Evolutionary conservation across 1,140 invertebrate genomes (phyloP).

Genomic region (Hypsibius dujardini): DNA sequence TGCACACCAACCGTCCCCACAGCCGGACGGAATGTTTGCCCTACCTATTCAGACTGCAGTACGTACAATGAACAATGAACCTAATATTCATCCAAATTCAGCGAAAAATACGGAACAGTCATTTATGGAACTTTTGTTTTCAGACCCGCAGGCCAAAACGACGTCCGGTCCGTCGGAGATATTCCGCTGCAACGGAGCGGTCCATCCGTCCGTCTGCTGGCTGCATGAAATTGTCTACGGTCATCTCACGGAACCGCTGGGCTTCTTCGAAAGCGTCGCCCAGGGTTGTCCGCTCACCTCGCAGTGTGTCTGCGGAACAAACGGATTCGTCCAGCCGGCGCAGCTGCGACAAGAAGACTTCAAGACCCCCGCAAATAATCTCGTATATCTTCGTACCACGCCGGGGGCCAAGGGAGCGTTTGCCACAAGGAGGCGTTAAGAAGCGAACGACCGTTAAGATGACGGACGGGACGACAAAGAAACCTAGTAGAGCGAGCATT

Average conservation of each 20-base stretch:
- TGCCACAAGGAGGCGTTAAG: background rate
- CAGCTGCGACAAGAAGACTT: slow-evolving; percentile 10
- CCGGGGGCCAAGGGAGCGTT: background rate
- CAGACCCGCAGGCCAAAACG: background rate
- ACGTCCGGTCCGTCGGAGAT: background rate
- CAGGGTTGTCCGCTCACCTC: background rate
- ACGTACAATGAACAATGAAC: background rate
- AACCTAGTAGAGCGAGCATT: no score
- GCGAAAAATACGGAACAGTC: background rate
- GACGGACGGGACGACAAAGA: no score
- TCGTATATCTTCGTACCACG: background rate
- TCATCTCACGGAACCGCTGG: background rate
- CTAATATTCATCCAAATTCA: background rate
- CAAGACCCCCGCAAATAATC: slow-evolving; percentile 12
- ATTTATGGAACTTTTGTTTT: background rate
- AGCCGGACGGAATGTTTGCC: background rate
- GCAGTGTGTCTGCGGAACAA: background rate
- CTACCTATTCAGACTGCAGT: background rate
- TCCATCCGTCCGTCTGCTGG: slow-evolving; percentile 15
- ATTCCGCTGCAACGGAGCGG: background rate
- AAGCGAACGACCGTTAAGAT: no score
- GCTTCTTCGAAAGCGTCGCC: slow-evolving; percentile 8
- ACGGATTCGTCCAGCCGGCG: slow-evolving; percentile 10
- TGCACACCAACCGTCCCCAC: background rate
- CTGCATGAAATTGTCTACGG: slow-evolving; percentile 8